Percentiles rank a stretch among this genome's conserved stretches.
Evolutionary conservation across 2,113 vertebrate species (phyloP).

Genomic region (Rhinoptilus africanus): DNA sequence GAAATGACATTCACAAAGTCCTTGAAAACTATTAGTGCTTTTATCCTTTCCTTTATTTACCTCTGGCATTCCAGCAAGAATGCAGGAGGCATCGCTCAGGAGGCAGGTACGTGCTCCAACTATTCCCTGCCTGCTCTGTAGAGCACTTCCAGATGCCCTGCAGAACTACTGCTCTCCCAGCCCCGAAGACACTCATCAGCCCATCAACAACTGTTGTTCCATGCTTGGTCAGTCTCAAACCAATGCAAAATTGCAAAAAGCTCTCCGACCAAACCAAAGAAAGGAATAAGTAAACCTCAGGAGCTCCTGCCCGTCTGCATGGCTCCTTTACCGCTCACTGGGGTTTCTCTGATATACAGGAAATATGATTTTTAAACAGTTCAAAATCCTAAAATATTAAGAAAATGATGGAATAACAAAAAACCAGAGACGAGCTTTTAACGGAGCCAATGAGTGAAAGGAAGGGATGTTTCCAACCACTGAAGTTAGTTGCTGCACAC

Average conservation of each 20-base stretch:
- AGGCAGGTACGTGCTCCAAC: neutral
- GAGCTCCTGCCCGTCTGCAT: neutral
- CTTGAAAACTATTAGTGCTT: neutral
- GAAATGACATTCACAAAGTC: neutral
- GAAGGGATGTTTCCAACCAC: neutral
- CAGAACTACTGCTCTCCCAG: neutral
- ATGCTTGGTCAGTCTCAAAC: neutral
- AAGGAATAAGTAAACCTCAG: neutral
- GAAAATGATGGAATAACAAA: neutral
- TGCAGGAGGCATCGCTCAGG: neutral
- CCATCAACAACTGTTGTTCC: accelerated
- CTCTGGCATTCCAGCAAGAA: neutral
- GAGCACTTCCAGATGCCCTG: neutral
- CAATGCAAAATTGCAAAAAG: neutral
- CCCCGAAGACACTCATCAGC: neutral
- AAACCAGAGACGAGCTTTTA: neutral
- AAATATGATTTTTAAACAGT: neutral
- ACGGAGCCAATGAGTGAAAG: accelerated
- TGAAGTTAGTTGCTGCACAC: neutral
- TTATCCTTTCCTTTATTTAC: neutral
- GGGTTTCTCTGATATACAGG: neutral
- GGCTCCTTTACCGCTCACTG: accelerated
- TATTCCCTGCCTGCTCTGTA: neutral
- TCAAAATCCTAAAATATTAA: neutral
- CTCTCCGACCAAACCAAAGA: accelerated